Conservation (phyloP, 2,797 vertebrate species). For the Alfaro cultratus region DNA sequence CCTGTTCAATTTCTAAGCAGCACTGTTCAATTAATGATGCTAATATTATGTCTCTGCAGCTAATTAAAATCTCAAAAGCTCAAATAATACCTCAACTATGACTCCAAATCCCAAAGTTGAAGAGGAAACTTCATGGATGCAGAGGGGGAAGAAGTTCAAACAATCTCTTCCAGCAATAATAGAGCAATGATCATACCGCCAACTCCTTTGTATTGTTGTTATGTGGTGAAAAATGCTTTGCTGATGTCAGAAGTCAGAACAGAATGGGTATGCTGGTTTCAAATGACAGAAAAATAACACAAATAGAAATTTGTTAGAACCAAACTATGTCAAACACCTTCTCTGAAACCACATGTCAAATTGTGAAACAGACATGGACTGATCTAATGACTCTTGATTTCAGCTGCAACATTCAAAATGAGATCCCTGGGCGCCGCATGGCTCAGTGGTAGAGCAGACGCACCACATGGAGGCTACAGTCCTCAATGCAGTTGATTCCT, state of each 20-base stretch:
- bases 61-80: too few species aligned
- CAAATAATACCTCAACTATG: neutral
- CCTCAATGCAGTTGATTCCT: neutral
- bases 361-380: neutral
- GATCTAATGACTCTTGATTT: neutral
- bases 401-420: too few species aligned
- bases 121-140: neutral
- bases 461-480: neutral
- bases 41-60: neutral
- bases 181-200: neutral
- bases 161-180: neutral
- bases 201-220: neutral
- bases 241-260: neutral
- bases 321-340: neutral
- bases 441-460: too few species aligned
- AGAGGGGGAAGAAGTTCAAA: neutral
- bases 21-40: neutral
- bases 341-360: neutral
- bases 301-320: neutral
- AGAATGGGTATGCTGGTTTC: neutral
- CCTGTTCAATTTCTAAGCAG: neutral
- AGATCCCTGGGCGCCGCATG: too few species aligned
- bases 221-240: neutral
- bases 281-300: neutral
- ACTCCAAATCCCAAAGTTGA: neutral